Base-by-base conservation (phyloP, 2,113 vertebrate species). In the Lycocorax pyrrhopterus region DNA sequence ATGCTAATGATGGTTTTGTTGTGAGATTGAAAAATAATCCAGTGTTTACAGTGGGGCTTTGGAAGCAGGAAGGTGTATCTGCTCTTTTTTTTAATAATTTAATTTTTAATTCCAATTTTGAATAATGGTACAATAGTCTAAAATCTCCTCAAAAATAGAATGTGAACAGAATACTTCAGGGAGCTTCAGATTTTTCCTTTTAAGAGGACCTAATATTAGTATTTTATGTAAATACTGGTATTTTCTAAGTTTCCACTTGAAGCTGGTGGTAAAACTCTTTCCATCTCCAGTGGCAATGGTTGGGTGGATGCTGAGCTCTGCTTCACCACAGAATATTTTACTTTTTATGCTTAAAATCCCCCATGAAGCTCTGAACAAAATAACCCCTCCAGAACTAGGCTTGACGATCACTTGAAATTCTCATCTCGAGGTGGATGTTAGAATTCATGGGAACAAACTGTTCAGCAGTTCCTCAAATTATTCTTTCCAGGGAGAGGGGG, bases 401-500 rank as follows among this genome's bases (percentile, higher is more conserved):
- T 78, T 87, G 87, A 35, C 23, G 5, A 49, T 94, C 32, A 29
- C 92, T 96, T 94, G 46, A 56, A 96, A 74, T 93, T 83, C 77
- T 47, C 72, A 29, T 41, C 41, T 87, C 18, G 73, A 90, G 82
- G 78, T 51, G 60, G 44, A 60, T 94, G 66, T 83, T 87, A 80
- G 53, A 91, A 95, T 91, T 93, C 96, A 88, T 82, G 15, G 76
- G 47, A 75, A 52, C 94, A 96, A 96, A 86, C 90, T 94, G 6
- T 84, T 90, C 94, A 41, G 49, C 93, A 78, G 27, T 75, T 79
- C 96, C 92, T 96, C 95, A 93, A 96, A 97, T 93, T 84, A 87
- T 96, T 97, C 87, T 94, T 89, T 67, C 59, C 19, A 22, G 43
- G 60, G 76, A 78, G 82, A 88, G 26, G 16, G 9, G 23, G 30